Evolutionary conservation across 2,113 vertebrate genomes (phyloP).

Genomic region (Microcebus jonahi): DNA sequence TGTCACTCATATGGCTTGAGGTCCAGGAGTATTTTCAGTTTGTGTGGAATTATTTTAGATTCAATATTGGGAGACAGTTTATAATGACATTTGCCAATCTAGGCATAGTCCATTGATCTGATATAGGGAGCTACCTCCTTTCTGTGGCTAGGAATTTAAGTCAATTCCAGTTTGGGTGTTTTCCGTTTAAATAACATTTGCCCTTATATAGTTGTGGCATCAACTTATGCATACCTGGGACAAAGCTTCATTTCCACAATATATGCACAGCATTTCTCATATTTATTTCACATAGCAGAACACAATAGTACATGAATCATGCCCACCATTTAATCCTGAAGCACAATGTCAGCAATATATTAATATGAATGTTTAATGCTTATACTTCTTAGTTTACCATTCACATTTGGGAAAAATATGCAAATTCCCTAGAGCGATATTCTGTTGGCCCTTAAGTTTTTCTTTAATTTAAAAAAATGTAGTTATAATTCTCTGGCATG

Average conservation of each 20-base stretch:
- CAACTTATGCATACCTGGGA: neutral
- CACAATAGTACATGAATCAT: neutral
- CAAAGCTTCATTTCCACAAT: neutral
- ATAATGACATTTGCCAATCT: neutral
- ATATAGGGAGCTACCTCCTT: neutral
- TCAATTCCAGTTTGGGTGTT: neutral
- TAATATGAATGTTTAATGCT: neutral
- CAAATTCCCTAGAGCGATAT: neutral
- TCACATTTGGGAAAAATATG: neutral
- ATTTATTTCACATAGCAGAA: neutral
- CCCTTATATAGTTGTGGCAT: accelerated
- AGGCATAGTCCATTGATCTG: neutral
- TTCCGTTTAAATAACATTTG: neutral
- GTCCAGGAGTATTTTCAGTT: neutral
- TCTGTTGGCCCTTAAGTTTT: neutral
- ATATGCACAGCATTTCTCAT: neutral
- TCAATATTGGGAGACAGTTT: neutral
- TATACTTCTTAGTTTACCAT: neutral
- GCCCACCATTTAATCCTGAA: neutral
- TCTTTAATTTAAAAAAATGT: neutral
- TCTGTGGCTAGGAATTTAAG: neutral
- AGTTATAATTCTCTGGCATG: neutral
- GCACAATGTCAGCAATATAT: neutral
- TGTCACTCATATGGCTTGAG: neutral
- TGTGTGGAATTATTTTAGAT: neutral